Conservation (phyloP, 2,888 invertebrate species). For the Drosophila kuntzei region DNA sequence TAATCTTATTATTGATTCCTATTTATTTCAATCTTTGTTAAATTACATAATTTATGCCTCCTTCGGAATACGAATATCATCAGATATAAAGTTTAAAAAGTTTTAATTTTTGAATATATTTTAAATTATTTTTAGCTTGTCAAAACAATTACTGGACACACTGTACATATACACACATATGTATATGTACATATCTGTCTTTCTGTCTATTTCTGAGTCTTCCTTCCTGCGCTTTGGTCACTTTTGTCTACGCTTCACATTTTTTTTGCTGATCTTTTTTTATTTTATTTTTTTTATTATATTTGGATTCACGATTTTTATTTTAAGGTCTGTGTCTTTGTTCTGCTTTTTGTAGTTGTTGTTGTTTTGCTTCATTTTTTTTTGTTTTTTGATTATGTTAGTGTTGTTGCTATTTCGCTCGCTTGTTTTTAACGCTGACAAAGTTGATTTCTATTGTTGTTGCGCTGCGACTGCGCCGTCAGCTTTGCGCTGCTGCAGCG, state of each 20-base stretch:
- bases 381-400: slow-evolving; percentile 24
- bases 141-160: not conserved
- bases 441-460: slow-evolving; percentile 79
- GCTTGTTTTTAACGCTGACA: slow-evolving; percentile 62
- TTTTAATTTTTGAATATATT: too few relatives aligned
- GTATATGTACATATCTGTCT: slow-evolving; percentile 5
- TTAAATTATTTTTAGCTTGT: too few relatives aligned
- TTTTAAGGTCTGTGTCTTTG: slow-evolving; percentile 22
- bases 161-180: not conserved
- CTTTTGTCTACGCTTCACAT: slow-evolving; percentile 67
- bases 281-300: slow-evolving; percentile 1
- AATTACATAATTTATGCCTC: too few relatives aligned
- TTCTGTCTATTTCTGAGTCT: slow-evolving; percentile 29
- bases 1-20: too few relatives aligned
- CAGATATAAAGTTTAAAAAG: too few relatives aligned
- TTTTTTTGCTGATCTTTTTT: slow-evolving; percentile 15
- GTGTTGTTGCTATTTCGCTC: slow-evolving; percentile 35
- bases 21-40: too few relatives aligned
- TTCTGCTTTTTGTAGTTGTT: slow-evolving; percentile 27
- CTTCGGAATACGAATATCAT: too few relatives aligned
- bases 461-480: slow-evolving; percentile 58
- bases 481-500: slow-evolving; percentile 30
- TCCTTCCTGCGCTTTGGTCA: slow-evolving; percentile 22
- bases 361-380: slow-evolving; percentile 12
- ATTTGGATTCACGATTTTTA: slow-evolving; percentile 34